These are phyloP conservation scores for Hippoglossus hippoglossus DNA, from an alignment of 2,797 vertebrate species.

Conservation along the genomic window DNA sequence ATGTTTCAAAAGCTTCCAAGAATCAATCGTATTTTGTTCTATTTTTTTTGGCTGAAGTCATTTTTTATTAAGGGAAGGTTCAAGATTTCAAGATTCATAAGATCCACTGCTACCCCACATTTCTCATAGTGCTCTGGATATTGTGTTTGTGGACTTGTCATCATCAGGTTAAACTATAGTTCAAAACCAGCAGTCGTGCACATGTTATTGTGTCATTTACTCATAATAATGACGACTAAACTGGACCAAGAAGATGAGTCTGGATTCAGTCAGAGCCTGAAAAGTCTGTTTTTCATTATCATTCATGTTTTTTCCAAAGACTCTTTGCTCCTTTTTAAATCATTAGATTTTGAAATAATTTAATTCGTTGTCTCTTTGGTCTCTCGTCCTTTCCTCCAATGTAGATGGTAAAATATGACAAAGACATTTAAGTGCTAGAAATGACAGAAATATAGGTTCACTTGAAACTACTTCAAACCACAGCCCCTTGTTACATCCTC, in stretches of 20 bases:
- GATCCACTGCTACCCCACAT: too few relatives aligned
- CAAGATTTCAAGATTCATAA: not conserved
- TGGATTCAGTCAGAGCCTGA: conserved; percentile 1
- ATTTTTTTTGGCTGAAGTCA: not conserved
- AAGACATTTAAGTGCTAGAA: not conserved
- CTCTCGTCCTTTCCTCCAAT: not conserved
- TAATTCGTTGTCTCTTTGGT: not conserved
- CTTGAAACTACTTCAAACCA: not conserved
- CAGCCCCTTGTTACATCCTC: not conserved
- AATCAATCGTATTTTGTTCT: not conserved
- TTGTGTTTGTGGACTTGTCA: too few relatives aligned
- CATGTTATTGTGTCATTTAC: conserved; percentile 1
- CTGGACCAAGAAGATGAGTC: conserved; percentile 21
- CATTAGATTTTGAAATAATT: not conserved
- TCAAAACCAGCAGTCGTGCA: not conserved
- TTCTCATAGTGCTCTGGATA: too few relatives aligned
- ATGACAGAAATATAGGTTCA: conserved; percentile 2
- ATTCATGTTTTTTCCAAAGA: conserved; percentile 14
- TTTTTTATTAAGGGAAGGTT: too few relatives aligned
- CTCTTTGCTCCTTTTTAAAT: not conserved
- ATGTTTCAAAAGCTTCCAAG: conserved; percentile 14
- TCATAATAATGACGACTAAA: conserved; percentile 1
- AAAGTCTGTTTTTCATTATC: conserved; percentile 32
- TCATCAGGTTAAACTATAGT: not conserved
- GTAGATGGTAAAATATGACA: not conserved